Conservation (phyloP, 2,888 invertebrate genomes). For the Dysmachus trigonus region DNA sequence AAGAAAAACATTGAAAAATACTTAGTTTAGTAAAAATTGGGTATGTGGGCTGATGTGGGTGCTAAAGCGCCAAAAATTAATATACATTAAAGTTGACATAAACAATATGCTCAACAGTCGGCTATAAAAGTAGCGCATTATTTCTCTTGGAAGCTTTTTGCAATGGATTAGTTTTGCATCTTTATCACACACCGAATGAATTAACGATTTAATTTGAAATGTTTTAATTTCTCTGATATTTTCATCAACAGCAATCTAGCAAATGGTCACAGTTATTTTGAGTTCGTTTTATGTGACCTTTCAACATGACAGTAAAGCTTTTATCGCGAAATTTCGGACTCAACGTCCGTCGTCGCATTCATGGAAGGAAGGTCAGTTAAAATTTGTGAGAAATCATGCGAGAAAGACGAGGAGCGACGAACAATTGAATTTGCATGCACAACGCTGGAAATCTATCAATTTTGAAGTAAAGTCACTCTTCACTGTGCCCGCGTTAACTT, state of each 20-base stretch:
- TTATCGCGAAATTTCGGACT: background rate
- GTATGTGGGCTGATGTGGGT: too few relatives aligned
- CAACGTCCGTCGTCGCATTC: background rate
- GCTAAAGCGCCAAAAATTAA: too few relatives aligned
- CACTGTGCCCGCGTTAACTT: background rate
- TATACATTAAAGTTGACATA: background rate
- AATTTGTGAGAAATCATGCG: background rate
- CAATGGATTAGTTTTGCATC: background rate
- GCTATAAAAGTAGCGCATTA: background rate
- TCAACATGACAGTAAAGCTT: background rate
- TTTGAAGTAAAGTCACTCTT: background rate
- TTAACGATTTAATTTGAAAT: background rate
- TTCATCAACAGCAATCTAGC: background rate
- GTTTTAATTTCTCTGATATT: background rate
- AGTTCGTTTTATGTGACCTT: background rate
- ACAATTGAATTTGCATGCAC: background rate
- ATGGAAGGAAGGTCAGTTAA: background rate
- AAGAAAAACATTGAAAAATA: too few relatives aligned
- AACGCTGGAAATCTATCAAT: background rate
- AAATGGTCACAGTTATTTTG: background rate
- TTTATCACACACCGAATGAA: too few relatives aligned
- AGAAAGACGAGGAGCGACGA: background rate
- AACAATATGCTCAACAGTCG: background rate
- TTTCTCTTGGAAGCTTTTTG: background rate
- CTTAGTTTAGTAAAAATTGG: too few relatives aligned